Evolutionary conservation across 2,888 invertebrate genomes (phyloP), one percentile per base, ranked within the genome.

Genomic region (Proisotoma minuta): DNA sequence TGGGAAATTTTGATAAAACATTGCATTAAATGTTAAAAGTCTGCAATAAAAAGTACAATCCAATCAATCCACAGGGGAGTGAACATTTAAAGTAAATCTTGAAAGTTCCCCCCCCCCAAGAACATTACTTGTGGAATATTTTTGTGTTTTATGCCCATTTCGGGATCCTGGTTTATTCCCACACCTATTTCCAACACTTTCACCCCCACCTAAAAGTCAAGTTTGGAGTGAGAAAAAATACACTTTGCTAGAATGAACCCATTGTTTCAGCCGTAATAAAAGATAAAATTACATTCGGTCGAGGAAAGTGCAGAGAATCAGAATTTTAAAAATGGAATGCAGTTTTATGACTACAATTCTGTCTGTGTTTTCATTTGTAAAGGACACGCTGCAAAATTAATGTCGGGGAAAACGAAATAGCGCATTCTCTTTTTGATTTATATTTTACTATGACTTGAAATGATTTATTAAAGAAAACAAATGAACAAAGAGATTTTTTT

Each of bases 51-150:
- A 34, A 34, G 8, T 34, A 34, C 34, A 34, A 34, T 34, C 61
- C 57, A 63, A 65, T 59, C 65, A 58, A 65, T 63, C 65, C 62
- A 68, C 64, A 61, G 59, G 60, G 54, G 39, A 51, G 61, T 60
- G 61, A 66, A 70, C 70, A 68, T 70, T 70, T 70, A 70, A 68
- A 68, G 65, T 70, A 68, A 68, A 70, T 70, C 66, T 70, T 68
- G 60, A 24, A 49, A 49, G n/a, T 62, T 51, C 57, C 58, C 52
- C 27, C 59, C 53, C 62, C 62, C 68, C 66, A 63, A 59, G 59
- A 58, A 66, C 70, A 66, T 68, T 70, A 63, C 62, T 62, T 34
- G 8, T 34, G 34, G 15, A 34, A 34, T n/a, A n/a, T 63, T 63
- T 53, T 56, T 56, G 51, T 58, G 62, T 66, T 70, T 70, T 68